Evolutionary conservation across 2,797 vertebrate genomes (phyloP).

Genomic region (Thamnophis elegans): DNA sequence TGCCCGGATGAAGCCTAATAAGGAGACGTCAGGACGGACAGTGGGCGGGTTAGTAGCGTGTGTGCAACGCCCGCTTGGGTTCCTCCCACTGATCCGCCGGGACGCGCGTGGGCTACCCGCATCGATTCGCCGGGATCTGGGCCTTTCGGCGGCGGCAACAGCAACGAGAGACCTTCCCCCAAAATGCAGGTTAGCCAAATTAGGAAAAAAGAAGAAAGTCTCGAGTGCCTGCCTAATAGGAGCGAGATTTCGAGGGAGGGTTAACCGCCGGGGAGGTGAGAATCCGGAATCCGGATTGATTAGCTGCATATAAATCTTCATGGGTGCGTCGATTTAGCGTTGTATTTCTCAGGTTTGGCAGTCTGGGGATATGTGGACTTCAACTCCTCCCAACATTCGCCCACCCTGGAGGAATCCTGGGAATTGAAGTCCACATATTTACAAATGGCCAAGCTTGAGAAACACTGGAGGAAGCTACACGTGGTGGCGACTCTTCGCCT

Average conservation of each 20-base stretch:
- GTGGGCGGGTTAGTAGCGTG: background rate
- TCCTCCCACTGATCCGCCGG: background rate
- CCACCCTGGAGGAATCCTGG: background rate
- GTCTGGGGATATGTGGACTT: background rate
- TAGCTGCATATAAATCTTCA: background rate
- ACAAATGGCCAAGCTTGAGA: background rate
- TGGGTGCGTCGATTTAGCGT: background rate
- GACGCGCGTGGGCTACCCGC: background rate
- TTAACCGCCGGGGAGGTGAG: background rate
- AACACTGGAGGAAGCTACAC: background rate
- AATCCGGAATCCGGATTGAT: background rate
- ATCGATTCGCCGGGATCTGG: background rate
- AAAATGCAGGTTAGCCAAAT: slow-evolving; percentile 30
- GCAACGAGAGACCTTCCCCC: background rate
- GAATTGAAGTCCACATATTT: background rate
- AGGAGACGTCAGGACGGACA: background rate
- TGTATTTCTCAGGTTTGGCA: background rate
- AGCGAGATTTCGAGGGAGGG: background rate
- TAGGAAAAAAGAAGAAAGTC: too few relatives aligned
- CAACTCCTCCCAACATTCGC: background rate
- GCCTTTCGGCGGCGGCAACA: background rate
- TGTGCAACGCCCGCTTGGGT: background rate
- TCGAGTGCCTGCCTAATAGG: background rate
- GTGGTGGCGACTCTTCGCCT: too few relatives aligned
- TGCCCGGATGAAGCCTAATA: slow-evolving; percentile 11